Percentiles rank a stretch among this genome's conserved stretches.
These are phyloP conservation scores for Barbus barbus DNA, from an alignment of 2,113 vertebrate genomes.

Conservation along the genomic window DNA sequence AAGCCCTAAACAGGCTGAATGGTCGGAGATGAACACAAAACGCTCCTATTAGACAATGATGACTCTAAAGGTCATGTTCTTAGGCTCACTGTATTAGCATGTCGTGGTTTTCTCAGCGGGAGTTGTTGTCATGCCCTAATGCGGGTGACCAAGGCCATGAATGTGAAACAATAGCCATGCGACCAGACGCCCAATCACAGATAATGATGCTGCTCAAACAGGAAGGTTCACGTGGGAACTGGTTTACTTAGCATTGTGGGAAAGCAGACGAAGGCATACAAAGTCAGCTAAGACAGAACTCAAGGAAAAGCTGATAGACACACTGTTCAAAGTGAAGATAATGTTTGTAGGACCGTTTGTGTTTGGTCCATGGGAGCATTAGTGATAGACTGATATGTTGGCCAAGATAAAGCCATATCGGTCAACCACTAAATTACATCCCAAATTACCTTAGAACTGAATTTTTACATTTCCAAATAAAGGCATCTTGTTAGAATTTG, in stretches of 20 bases:
- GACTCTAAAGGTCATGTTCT: conserved; percentile 53
- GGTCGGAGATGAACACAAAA: conserved; percentile 13
- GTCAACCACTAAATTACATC: neutral
- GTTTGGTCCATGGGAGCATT: neutral
- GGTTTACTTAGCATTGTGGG: conserved; percentile 37
- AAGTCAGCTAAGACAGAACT: neutral
- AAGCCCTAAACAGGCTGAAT: conserved; percentile 22
- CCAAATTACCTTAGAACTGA: neutral
- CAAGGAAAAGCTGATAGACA: conserved; percentile 15
- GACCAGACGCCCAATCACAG: conserved; percentile 55
- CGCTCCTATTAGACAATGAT: conserved; percentile 38
- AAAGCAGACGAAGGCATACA: conserved; percentile 50
- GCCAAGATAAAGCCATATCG: neutral
- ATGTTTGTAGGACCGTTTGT: too few relatives aligned
- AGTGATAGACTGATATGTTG: neutral
- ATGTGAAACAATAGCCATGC: conserved; percentile 67
- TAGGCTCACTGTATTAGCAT: conserved; percentile 28
- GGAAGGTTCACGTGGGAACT: conserved; percentile 71
- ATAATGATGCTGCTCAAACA: conserved; percentile 58
- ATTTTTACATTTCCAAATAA: neutral
- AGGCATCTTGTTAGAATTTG: neutral
- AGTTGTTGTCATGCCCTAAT: conserved; percentile 51
- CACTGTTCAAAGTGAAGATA: neutral
- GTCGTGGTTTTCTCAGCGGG: conserved; percentile 8
- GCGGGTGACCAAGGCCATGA: conserved; percentile 53